phyloP scores from a whole-genome alignment of 2,888 invertebrate species.

The Troides helena region DNA sequence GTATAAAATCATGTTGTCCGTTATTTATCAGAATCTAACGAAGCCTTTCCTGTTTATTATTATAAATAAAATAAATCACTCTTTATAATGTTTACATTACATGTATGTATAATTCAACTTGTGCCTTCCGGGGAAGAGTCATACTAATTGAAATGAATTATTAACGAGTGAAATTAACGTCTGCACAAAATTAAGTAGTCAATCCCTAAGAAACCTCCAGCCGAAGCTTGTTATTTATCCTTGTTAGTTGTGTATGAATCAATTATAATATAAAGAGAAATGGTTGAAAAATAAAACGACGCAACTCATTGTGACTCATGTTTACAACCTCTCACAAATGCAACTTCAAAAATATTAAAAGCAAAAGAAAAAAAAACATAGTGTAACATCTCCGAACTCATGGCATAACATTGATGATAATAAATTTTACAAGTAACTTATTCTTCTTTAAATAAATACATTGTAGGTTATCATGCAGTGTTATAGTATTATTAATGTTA shows the following conservation, averaged over 20 bases:
- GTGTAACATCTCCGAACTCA: conserved; percentile 66
- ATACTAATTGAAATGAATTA: too few species aligned
- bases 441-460: conserved; percentile 65
- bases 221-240: too few species aligned
- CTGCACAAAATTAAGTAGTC: too few species aligned
- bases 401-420: conserved; percentile 71
- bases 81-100: too few species aligned
- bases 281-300: conserved; percentile 52
- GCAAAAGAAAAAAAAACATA: conserved; percentile 63
- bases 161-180: too few species aligned
- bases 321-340: conserved; percentile 78
- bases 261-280: background rate
- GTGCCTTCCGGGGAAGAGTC: too few species aligned
- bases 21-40: too few species aligned
- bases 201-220: too few species aligned
- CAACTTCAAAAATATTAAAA: conserved; percentile 67
- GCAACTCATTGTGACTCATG: conserved; percentile 69
- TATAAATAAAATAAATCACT: too few species aligned
- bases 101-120: too few species aligned
- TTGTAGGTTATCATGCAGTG: conserved; percentile 34
- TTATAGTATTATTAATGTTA: conserved; percentile 14
- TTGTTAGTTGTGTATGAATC: background rate
- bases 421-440: conserved; percentile 48
- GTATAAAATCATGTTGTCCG: too few species aligned
- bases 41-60: too few species aligned